Evolutionary conservation across 2,113 vertebrate species (phyloP).

Genomic region (Pseudonaja textilis): DNA sequence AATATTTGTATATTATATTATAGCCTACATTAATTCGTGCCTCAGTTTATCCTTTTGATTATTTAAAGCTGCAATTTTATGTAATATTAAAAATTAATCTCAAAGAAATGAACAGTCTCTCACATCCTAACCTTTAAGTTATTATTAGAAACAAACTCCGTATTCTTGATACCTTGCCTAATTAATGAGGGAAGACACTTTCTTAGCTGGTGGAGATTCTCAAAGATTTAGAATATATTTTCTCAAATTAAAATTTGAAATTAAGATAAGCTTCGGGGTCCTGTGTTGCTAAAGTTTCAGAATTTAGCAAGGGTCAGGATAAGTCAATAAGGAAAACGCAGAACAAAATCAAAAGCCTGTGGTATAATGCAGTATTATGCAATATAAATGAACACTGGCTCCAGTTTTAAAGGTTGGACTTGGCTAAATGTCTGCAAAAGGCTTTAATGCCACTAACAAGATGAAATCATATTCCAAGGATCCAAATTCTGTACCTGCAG

Average conservation of each 20-base stretch:
- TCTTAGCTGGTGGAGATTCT: background rate
- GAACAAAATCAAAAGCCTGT: background rate
- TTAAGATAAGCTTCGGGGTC: background rate
- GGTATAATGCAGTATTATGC: background rate
- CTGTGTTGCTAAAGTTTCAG: background rate
- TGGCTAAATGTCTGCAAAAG: background rate
- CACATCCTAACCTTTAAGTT: background rate
- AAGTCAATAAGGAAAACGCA: background rate
- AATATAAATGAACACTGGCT: background rate
- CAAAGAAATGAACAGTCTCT: background rate
- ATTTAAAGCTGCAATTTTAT: background rate
- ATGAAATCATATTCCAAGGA: background rate
- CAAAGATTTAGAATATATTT: background rate
- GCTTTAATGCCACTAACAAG: background rate
- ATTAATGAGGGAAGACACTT: background rate
- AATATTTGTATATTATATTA: background rate
- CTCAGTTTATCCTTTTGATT: background rate
- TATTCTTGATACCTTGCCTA: background rate
- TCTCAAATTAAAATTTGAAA: background rate
- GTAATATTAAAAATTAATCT: background rate
- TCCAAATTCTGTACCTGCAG: background rate
- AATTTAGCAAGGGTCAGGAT: background rate
- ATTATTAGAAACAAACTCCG: constrained; percentile 16
- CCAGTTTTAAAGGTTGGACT: background rate
- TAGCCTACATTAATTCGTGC: background rate